Percentiles rank a stretch among this genome's conserved stretches.
Conservation (phyloP, 1,140 invertebrate genomes). For the Pseudomyrmex flavicornis region DNA sequence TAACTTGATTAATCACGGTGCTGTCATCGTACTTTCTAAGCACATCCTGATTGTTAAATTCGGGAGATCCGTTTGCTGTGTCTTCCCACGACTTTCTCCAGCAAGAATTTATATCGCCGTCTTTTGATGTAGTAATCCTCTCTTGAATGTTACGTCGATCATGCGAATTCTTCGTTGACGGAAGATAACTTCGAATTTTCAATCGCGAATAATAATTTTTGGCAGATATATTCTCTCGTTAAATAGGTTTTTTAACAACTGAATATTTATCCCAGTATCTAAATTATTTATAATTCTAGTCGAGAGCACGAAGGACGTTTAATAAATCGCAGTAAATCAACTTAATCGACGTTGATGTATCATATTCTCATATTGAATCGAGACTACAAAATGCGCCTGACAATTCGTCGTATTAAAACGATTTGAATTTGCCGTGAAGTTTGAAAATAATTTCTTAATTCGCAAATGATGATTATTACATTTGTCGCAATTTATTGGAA, state of each 20-base stretch:
- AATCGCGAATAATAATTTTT: background rate
- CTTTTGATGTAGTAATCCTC: conserved; percentile 32
- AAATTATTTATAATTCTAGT: background rate
- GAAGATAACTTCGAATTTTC: conserved; percentile 1
- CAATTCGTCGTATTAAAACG: background rate
- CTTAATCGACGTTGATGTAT: background rate
- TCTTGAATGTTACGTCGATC: conserved; percentile 34
- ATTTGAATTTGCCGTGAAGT: background rate
- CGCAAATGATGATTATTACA: background rate
- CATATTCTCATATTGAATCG: background rate
- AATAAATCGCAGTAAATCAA: background rate
- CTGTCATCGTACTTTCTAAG: conserved; percentile 14
- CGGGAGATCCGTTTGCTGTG: conserved; percentile 42
- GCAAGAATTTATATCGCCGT: conserved; percentile 49
- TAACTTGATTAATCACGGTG: conserved; percentile 27
- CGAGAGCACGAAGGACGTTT: background rate
- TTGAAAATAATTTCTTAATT: background rate
- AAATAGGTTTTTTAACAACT: background rate
- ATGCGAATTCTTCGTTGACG: conserved; percentile 12
- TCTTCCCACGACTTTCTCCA: conserved; percentile 57
- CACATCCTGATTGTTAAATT: conserved; percentile 41
- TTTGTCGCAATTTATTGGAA: background rate
- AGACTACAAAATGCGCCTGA: background rate
- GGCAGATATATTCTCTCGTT: background rate
- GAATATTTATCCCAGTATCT: background rate